These are phyloP conservation scores for Margaritifera margaritifera DNA, from an alignment of 2,888 invertebrate species.

Conservation along the genomic window DNA sequence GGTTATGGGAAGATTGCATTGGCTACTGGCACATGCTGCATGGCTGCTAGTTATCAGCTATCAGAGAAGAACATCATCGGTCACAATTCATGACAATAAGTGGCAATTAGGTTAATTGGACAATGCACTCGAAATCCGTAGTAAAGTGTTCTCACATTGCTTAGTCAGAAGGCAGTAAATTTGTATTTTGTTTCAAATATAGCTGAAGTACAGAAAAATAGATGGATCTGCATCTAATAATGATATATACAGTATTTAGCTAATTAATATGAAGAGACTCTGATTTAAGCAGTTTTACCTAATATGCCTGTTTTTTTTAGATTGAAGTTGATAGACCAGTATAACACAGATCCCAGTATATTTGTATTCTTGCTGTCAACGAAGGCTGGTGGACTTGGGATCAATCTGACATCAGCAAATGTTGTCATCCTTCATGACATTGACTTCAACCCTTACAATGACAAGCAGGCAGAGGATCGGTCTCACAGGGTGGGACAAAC, in stretches of 20 bases:
- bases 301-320: constrained; percentile 75
- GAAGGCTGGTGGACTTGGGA: constrained; percentile 85
- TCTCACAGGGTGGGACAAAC: constrained; percentile 80
- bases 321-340: constrained; percentile 92
- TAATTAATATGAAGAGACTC: not conserved
- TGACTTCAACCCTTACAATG: constrained; percentile 98
- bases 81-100: too few relatives aligned
- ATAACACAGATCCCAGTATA: constrained; percentile 84
- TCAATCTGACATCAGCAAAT: constrained; percentile 83
- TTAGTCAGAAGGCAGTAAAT: too few relatives aligned
- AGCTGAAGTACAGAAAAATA: not conserved
- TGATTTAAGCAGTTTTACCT: not conserved
- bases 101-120: too few relatives aligned
- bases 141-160: too few relatives aligned
- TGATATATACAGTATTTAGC: not conserved
- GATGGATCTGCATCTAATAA: not conserved
- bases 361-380: constrained; percentile 94
- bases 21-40: too few relatives aligned
- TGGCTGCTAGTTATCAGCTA: too few relatives aligned
- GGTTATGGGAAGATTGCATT: too few relatives aligned
- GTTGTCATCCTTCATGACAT: constrained; percentile 97
- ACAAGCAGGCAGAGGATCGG: constrained; percentile 95
- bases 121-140: too few relatives aligned
- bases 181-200: too few relatives aligned
- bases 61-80: too few relatives aligned